Evolutionary conservation across 1,140 invertebrate genomes (phyloP), one percentile per base, ranked within the genome.

Genomic region (Zophobas morio): DNA sequence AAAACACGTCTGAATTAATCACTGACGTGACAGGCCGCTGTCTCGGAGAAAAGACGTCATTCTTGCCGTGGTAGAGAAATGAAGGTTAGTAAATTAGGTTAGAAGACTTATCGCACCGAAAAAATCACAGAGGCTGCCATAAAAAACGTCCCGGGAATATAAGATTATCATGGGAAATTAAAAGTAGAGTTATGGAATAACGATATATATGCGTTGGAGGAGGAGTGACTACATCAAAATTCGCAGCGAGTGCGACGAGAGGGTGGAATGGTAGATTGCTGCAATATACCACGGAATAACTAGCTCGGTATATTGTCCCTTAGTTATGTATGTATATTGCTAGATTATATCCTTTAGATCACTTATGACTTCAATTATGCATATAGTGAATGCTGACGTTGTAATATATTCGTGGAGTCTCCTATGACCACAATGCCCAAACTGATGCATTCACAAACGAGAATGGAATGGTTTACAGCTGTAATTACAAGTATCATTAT

Each of bases 291-390:
- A 20, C n/a, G 5, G 60, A 42, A 66, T 66, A 66, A 66, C 60
- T 66, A 66, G 60, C 37, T 42, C 39, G 39, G 37, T 66, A 66
- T 66, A 66, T 66, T 66, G 60, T 66, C 60, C 60, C 20, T 46
- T 42, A 66, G 60, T 66, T 66, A 66, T 66, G 39, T 66, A 66
- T 66, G 60, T 66, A 66, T 66, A 66, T 66, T 66, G 60, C 60
- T 42, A 66, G 37, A 66, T 66, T 66, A 66, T 66, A 66, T 66
- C 60, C 60, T 66, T 66, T 66, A 42, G 60, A 66, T 66, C 60
- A 66, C 60, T 66, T 66, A 66, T 66, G 60, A 66, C 60, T 66
- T 66, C 60, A 66, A 66, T 66, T 66, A 66, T 66, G 60, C 60
- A 66, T 40, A 66, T 66, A 46, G 37, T 42, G 39, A 35, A 47